Evolutionary conservation across 2,113 vertebrate genomes (phyloP).

Genomic region (Ailuropoda melanoleuca): DNA sequence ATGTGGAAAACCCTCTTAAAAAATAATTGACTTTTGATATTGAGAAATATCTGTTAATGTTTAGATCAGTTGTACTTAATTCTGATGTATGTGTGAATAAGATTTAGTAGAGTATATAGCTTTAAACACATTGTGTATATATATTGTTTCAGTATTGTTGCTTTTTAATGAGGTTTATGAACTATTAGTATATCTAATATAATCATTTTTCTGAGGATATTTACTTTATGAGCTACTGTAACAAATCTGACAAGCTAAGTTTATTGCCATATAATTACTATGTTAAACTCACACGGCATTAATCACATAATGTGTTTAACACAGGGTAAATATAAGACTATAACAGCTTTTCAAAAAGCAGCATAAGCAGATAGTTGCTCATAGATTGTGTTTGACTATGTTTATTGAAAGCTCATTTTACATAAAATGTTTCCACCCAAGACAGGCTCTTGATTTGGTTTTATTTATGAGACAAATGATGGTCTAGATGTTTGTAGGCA

Average conservation of each 20-base stretch:
- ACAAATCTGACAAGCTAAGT: slow-evolving; percentile 34
- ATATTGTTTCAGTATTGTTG: neutral
- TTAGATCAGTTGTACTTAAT: slow-evolving; percentile 26
- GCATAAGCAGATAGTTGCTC: neutral
- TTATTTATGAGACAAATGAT: neutral
- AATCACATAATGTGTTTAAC: neutral
- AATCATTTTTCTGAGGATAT: slow-evolving; percentile 34
- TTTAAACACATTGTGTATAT: neutral
- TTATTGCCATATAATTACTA: slow-evolving; percentile 53
- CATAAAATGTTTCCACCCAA: neutral
- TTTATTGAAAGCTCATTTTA: neutral
- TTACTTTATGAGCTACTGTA: slow-evolving; percentile 21
- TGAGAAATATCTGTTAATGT: neutral
- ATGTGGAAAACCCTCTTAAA: neutral
- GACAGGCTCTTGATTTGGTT: neutral
- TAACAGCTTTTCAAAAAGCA: slow-evolving; percentile 21
- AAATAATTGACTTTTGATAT: slow-evolving; percentile 34
- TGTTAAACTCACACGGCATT: slow-evolving; percentile 55
- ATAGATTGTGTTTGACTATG: neutral
- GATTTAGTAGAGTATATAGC: neutral
- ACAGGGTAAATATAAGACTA: neutral
- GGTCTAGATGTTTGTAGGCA: neutral
- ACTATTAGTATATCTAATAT: slow-evolving; percentile 20
- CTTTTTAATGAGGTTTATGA: slow-evolving; percentile 40
- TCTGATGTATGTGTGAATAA: neutral